Evolutionary conservation across 2,888 invertebrate genomes (phyloP), one percentile per base, ranked within the genome.

Genomic region (Zootermopsis nevadensis): DNA sequence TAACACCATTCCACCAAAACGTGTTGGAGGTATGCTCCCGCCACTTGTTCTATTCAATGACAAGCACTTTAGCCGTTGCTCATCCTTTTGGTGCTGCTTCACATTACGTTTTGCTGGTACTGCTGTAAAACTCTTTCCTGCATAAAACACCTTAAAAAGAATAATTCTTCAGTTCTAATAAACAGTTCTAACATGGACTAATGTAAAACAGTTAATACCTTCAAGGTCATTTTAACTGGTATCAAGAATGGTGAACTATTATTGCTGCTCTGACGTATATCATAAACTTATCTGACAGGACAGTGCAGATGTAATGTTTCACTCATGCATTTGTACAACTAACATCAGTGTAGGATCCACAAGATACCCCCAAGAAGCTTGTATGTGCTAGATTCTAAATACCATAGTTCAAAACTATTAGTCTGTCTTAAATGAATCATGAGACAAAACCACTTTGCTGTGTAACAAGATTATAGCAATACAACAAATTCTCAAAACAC

Each of bases 111-210:
- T 93, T 1, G 94, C 92, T 24, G 94, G 93, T 84, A 95, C 90
- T 0, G 95, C 94, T 12, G 92, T 91, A 87, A 92, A 96, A 31
- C 93, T 93, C 89, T 94, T 94, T 0, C 96, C 96, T 42, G 94
- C 95, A 90, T 96, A 96, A 87, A 96, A 95, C 0, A 96, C 89
- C 87, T 88, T 82, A 85, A 24, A 72, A 33, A 38, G 35, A 53
- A 69, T 1, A 48, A 38, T 38, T 7, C 48, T 27, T 67, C 27
- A 35, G 67, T 27, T n/a, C 4, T 31, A 35, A 8, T 24, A 6
- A 35, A 10, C 30, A 8, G 31, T 15, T 24, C 12, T 27, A 35
- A 24, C 8, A 38, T 4, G 27, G 67, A 48, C 48, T 48, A 12
- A 15, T 12, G 15, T 19, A 48, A 0, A 19, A 15, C 12, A 48